Base-by-base conservation (phyloP, 2,888 invertebrate genomes). In the Crematogaster levior region DNA sequence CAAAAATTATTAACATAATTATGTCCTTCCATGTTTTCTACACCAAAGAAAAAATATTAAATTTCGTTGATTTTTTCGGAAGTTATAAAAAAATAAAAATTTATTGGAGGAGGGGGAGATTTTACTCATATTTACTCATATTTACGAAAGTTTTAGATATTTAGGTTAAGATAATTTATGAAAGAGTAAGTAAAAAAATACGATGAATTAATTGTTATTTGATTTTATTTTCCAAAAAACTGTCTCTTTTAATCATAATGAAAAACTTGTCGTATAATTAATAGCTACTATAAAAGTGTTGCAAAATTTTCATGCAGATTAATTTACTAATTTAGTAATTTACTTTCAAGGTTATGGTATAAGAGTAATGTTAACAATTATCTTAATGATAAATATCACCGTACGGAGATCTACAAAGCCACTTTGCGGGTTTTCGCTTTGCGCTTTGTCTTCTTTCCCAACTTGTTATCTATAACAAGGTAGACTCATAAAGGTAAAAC, bases 401-500 rank as follows among this genome's bases (percentile, higher is more conserved):
- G 24, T 53, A 51, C 53, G 6, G 15, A 40, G 40, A 34, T 21
- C 24, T 27, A 15, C 3, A 40, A 30, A 77, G 30, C 27, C 4
- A 75, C 51, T 70, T 43, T 21, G 53, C 18, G 30, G 72, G 53
- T 53, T 53, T 77, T 77, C 53, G 53, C 30, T 43, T 53, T 53
- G 51, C 51, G 68, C 75, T 75, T 72, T 77, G 77, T 70, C 53
- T 68, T 53, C 10, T 77, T 70, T 70, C 21, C 21, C 21, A 30
- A 77, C 73, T 72, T 72, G 77, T 77, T 77, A 77, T 70, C 53
- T 72, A 43, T 53, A 72, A 77, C 77, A 72, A 72, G 72, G 40
- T 56, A 40, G 30, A 70, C 30, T 77, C 77, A 53, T 77, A 77
- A 77, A 72, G 73, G 73, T 30, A 72, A 72, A 70, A 40, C 53